Evolutionary conservation across 2,888 invertebrate genomes (phyloP).

Genomic region (Melanargia galathea): DNA sequence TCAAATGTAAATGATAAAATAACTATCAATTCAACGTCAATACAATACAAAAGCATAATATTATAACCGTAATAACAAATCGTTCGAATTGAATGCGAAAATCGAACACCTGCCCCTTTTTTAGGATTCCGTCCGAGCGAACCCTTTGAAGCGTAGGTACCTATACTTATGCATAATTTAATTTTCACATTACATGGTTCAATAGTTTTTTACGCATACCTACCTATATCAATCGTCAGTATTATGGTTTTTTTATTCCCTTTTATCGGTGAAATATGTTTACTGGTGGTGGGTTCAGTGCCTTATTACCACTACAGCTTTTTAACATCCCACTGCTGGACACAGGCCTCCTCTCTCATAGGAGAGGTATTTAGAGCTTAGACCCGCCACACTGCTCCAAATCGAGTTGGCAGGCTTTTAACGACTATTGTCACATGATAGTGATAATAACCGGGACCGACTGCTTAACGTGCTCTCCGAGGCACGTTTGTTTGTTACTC

Average conservation of each 20-base stretch:
- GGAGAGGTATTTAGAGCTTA: too few relatives aligned
- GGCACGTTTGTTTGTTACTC: too few relatives aligned
- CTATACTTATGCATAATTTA: constrained; percentile 20
- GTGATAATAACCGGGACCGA: too few relatives aligned
- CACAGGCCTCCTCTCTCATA: too few relatives aligned
- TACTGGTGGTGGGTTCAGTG: background rate
- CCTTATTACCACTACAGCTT: too few relatives aligned
- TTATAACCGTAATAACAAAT: constrained; percentile 40
- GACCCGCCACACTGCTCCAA: too few relatives aligned
- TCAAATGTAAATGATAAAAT: background rate
- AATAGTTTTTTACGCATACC: constrained; percentile 14
- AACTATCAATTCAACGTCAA: background rate
- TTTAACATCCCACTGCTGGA: too few relatives aligned
- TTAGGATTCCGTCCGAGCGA: constrained; percentile 13
- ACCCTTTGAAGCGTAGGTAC: constrained; percentile 13
- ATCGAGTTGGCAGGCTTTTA: too few relatives aligned
- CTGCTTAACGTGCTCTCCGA: too few relatives aligned
- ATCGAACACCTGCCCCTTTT: constrained; percentile 9
- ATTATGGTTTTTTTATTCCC: constrained; percentile 17
- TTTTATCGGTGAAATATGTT: constrained; percentile 10
- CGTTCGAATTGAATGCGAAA: constrained; percentile 35
- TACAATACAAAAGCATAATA: background rate
- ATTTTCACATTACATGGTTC: constrained; percentile 24
- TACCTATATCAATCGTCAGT: constrained; percentile 14
- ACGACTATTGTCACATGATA: too few relatives aligned